phyloP scores from a whole-genome alignment of 1,140 invertebrate species.

The Neuroterus valhalla region DNA sequence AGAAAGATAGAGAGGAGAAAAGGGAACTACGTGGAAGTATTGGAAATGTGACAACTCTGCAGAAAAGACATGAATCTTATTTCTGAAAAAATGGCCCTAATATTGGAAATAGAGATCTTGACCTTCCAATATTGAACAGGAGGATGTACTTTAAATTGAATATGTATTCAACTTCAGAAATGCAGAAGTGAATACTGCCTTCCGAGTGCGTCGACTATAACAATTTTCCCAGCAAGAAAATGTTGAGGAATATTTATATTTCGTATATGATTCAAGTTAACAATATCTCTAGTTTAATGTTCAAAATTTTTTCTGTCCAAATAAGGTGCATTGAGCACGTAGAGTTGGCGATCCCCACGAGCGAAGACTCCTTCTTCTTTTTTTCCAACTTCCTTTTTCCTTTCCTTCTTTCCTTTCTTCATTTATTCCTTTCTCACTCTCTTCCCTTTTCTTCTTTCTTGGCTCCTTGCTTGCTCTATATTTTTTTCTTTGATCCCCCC shows the following conservation, averaged over 20 bases:
- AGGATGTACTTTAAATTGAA: constrained; percentile 22
- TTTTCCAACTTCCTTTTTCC: too few species aligned
- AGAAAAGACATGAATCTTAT: constrained; percentile 29
- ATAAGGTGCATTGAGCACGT: too few species aligned
- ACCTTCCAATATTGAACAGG: constrained; percentile 25
- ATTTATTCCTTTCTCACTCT: too few species aligned
- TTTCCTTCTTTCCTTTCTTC: too few species aligned
- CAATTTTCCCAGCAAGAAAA: not conserved
- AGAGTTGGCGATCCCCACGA: too few species aligned
- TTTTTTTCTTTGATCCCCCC: too few species aligned
- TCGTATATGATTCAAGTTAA: not conserved
- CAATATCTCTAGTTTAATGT: too few species aligned
- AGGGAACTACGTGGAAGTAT: constrained; percentile 5
- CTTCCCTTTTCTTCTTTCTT: too few species aligned
- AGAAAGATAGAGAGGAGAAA: not conserved
- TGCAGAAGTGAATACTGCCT: constrained; percentile 2
- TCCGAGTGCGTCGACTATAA: not conserved
- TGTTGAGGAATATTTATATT: not conserved
- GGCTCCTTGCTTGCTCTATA: too few species aligned
- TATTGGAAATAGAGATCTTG: constrained; percentile 11
- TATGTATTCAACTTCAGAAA: constrained; percentile 18
- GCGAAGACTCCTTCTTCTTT: too few species aligned
- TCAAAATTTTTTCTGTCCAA: too few species aligned
- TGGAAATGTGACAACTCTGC: constrained; percentile 29
- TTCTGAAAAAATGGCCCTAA: constrained; percentile 23